Percentiles rank a stretch among this genome's conserved stretches.
phyloP scores from a whole-genome alignment of 2,113 vertebrate genomes.

The Morone chrysops region DNA sequence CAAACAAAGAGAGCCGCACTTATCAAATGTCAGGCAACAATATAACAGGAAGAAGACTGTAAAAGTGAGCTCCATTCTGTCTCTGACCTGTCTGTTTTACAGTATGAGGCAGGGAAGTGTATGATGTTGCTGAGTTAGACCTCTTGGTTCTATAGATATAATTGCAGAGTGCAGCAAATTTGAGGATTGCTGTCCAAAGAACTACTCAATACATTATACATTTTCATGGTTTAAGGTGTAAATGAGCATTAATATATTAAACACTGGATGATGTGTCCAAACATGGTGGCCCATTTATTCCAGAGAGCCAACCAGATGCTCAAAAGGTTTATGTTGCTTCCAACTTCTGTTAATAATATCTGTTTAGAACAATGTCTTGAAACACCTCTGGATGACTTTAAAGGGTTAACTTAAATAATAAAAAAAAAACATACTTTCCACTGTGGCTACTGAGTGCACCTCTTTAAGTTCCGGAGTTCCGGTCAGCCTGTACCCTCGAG shows the following conservation, averaged over 20 bases:
- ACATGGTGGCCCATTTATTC: not conserved
- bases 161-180: constrained; percentile 46
- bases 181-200: constrained; percentile 24
- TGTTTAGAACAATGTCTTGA: not conserved
- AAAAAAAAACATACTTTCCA: not conserved
- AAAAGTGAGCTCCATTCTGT: constrained; percentile 32
- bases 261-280: not conserved
- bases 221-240: not conserved
- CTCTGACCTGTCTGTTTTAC: constrained; percentile 35
- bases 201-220: not conserved
- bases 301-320: not conserved
- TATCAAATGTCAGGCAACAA: constrained; percentile 61
- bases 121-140: constrained; percentile 50
- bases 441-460: not conserved
- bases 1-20: constrained; percentile 58
- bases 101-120: not conserved
- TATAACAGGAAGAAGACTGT: constrained; percentile 51
- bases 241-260: constrained; percentile 3
- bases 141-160: constrained; percentile 52
- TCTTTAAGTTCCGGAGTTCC: not conserved
- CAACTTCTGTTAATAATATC: not conserved
- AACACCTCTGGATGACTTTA: not conserved
- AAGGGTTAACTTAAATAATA: not conserved
- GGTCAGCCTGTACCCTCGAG: not conserved
- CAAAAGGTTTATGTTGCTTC: not conserved